phyloP scores from a whole-genome alignment of 1,140 invertebrate genomes.

The Nasonia longicornis region DNA sequence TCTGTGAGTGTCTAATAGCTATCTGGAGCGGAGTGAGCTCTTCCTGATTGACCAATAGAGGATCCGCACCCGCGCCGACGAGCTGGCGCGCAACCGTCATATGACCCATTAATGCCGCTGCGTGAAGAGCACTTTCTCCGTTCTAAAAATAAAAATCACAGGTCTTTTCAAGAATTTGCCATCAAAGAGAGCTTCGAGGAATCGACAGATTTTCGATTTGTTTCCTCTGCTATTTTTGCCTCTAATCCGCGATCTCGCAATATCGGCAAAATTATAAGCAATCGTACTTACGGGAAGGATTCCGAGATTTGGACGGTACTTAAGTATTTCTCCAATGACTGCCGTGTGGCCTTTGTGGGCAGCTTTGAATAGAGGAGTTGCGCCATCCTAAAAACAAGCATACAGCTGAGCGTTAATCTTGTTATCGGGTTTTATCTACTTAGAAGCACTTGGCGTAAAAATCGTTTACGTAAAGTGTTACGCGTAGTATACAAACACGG shows the following conservation, averaged over 20 bases:
- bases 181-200: neutral
- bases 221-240: neutral
- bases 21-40: slow-evolving; percentile 77
- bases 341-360: slow-evolving; percentile 91
- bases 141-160: slow-evolving; percentile 74
- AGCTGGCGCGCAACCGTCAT: slow-evolving; percentile 83
- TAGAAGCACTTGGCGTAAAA: neutral
- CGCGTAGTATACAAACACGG: neutral
- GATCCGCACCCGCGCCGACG: slow-evolving; percentile 79
- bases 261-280: neutral
- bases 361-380: slow-evolving; percentile 92
- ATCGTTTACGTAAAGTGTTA: neutral
- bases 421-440: slow-evolving; percentile 5
- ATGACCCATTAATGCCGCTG: slow-evolving; percentile 89
- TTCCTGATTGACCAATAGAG: slow-evolving; percentile 77
- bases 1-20: slow-evolving; percentile 72
- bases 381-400: slow-evolving; percentile 79
- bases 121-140: slow-evolving; percentile 90
- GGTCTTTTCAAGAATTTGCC: neutral
- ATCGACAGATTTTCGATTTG: too few relatives aligned
- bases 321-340: slow-evolving; percentile 87
- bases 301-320: slow-evolving; percentile 83
- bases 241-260: too few relatives aligned
- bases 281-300: slow-evolving; percentile 80
- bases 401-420: slow-evolving; percentile 1